Evolutionary conservation across 2,113 vertebrate species (phyloP).

Genomic region (Psettodes erumei): DNA sequence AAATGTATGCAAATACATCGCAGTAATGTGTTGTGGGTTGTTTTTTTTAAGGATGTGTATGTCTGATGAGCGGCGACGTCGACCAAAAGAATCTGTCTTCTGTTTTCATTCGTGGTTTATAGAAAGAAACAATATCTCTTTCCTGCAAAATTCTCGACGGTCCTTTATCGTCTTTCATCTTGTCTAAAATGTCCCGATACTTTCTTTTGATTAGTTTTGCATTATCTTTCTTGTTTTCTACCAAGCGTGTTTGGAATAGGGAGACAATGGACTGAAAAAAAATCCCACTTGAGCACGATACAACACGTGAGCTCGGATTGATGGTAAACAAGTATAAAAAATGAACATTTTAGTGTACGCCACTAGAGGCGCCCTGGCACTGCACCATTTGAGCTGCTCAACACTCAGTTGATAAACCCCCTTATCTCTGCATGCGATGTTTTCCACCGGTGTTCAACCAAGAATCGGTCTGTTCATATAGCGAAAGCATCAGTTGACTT

Average conservation of each 20-base stretch:
- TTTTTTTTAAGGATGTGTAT: not conserved
- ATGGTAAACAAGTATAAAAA: constrained; percentile 80
- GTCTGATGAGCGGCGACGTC: not conserved
- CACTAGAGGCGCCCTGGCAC: constrained; percentile 74
- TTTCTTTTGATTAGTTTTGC: not conserved
- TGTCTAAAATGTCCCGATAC: not conserved
- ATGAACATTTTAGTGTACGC: not conserved
- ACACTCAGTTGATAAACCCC: not conserved
- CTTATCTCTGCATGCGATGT: not conserved
- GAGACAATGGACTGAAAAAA: not conserved
- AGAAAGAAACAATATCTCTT: not conserved
- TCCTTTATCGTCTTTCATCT: not conserved
- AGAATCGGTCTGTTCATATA: no score
- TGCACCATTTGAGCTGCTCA: constrained; percentile 63
- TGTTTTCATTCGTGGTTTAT: constrained; percentile 9
- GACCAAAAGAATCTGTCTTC: not conserved
- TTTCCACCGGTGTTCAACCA: not conserved
- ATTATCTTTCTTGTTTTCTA: not conserved
- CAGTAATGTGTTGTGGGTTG: not conserved
- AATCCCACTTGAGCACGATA: constrained; percentile 19
- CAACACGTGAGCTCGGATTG: constrained; percentile 65
- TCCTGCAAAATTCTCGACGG: constrained; percentile 3
- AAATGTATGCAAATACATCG: not conserved
- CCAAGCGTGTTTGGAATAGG: not conserved
- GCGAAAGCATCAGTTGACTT: not conserved